Percentiles rank a stretch among this genome's conserved stretches.
These are phyloP conservation scores for Mimas tiliae DNA, from an alignment of 2,888 invertebrate genomes.

Conservation along the genomic window DNA sequence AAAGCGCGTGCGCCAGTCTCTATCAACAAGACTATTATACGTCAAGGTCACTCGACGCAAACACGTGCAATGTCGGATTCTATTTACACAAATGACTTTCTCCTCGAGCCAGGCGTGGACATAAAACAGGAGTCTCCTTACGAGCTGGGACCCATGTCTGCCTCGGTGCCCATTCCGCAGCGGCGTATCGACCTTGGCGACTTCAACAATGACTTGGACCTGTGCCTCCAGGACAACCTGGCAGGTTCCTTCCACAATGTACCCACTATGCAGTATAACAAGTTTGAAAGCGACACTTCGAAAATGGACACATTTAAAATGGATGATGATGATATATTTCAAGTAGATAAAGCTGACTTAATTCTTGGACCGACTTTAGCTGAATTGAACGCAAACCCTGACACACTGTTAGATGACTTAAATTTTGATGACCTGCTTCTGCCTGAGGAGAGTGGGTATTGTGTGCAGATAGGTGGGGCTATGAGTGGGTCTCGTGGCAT, in stretches of 20 bases:
- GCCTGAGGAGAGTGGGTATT: constrained; percentile 88
- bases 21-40: constrained; percentile 80
- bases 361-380: constrained; percentile 93
- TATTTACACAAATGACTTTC: constrained; percentile 86
- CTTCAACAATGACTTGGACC: constrained; percentile 83
- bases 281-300: constrained; percentile 72
- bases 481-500: constrained; percentile 71
- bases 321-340: constrained; percentile 95
- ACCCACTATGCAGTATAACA: constrained; percentile 68
- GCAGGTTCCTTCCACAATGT: constrained; percentile 72
- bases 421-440: constrained; percentile 93
- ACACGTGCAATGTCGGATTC: constrained; percentile 87
- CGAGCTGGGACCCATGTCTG: constrained; percentile 78
- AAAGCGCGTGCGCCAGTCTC: constrained; percentile 80
- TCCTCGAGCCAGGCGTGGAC: constrained; percentile 85
- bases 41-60: constrained; percentile 79
- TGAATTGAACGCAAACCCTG: constrained; percentile 93
- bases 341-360: constrained; percentile 94
- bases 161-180: constrained; percentile 87
- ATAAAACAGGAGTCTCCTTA: constrained; percentile 86
- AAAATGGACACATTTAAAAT: constrained; percentile 88
- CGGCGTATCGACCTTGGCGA: constrained; percentile 79
- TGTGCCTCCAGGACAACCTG: constrained; percentile 80
- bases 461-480: constrained; percentile 79
- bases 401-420: constrained; percentile 91